Evolutionary conservation across 30 jellyfish, hydroid and myxozoan species (phyloP).

Genomic region (Cassiopea andromeda): DNA sequence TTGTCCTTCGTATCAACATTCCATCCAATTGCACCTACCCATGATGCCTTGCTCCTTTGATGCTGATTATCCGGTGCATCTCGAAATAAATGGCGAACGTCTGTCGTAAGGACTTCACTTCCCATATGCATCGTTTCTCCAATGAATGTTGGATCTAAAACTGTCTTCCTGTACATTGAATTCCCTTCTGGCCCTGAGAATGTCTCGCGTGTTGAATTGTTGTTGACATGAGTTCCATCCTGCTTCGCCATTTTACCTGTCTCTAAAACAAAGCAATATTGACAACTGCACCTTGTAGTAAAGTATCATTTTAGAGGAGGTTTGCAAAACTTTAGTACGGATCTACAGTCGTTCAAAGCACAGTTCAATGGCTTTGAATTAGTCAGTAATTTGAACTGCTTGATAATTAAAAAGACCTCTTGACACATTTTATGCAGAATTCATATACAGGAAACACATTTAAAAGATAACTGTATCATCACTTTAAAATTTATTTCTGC

Average conservation of each 20-base stretch:
- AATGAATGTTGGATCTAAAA: constrained; percentile 34
- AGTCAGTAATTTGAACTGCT: no score
- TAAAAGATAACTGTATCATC: no score
- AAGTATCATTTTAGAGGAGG: no score
- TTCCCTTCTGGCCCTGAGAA: constrained; percentile 72
- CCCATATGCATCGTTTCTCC: constrained; percentile 17
- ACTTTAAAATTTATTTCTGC: no score
- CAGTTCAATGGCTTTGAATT: no score
- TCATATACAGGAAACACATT: no score
- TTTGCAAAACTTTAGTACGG: no score
- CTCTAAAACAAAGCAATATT: neutral
- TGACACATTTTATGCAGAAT: no score
- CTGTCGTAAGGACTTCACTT: neutral
- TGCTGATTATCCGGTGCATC: constrained; percentile 50
- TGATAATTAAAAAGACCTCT: no score
- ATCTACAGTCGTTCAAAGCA: no score
- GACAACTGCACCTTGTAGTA: no score
- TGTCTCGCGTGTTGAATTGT: constrained; percentile 14
- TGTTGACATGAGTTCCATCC: neutral
- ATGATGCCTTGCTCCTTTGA: constrained; percentile 40
- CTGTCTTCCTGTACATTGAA: constrained; percentile 10
- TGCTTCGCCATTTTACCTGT: constrained; percentile 4
- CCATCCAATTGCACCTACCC: constrained; percentile 84
- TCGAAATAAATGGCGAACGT: constrained; percentile 9
- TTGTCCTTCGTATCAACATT: constrained; percentile 41